Evolutionary conservation across 2,888 invertebrate genomes (phyloP).

Genomic region (Scaeva pyrastri): DNA sequence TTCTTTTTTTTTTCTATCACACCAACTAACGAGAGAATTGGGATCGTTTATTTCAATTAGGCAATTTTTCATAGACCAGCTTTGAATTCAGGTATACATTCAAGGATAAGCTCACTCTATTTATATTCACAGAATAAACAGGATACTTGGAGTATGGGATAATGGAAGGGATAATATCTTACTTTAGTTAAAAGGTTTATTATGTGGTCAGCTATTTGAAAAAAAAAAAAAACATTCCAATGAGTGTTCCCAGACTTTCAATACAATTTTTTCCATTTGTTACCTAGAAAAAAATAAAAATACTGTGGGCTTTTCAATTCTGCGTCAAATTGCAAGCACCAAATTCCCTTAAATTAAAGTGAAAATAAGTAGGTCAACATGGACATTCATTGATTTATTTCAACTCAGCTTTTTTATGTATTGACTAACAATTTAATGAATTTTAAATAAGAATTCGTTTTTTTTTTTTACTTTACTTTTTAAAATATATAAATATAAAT

Average conservation of each 20-base stretch:
- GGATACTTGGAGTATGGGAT: neutral
- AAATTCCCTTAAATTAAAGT: no score
- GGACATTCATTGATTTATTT: no score
- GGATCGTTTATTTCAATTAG: conserved; percentile 6
- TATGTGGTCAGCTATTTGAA: neutral
- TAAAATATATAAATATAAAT: no score
- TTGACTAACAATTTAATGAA: no score
- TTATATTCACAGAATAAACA: neutral
- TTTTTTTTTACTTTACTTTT: no score
- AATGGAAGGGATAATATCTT: neutral
- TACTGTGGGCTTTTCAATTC: no score
- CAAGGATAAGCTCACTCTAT: neutral
- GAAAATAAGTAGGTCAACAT: no score
- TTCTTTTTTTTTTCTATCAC: neutral
- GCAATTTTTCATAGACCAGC: neutral
- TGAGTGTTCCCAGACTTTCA: neutral
- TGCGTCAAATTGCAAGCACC: no score
- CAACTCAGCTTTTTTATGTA: no score
- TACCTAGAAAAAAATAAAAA: no score
- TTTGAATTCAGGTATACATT: neutral
- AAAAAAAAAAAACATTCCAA: no score
- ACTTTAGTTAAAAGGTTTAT: neutral
- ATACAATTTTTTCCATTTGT: neutral
- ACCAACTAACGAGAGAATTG: neutral
- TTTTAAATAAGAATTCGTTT: no score